phyloP scores from a whole-genome alignment of 2,113 vertebrate species.

The Archilochus colubris region DNA sequence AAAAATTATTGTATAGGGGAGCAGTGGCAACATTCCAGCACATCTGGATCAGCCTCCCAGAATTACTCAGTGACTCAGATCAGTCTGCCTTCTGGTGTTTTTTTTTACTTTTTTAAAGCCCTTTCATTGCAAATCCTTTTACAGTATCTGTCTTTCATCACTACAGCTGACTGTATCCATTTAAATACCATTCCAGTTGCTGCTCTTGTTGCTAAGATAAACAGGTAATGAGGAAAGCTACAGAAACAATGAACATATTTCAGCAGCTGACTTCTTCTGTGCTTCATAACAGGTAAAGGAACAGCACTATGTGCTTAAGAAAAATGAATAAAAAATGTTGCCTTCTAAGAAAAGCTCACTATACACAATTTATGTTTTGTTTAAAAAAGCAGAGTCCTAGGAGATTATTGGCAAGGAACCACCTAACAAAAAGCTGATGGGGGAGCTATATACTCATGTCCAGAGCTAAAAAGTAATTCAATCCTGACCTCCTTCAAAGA shows the following conservation, averaged over 20 bases:
- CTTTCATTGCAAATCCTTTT: constrained; percentile 3
- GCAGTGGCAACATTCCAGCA: background rate
- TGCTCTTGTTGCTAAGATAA: background rate
- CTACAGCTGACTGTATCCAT: background rate
- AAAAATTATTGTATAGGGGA: background rate
- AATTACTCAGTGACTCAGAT: constrained; percentile 21
- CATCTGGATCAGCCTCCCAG: constrained; percentile 19
- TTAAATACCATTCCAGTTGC: background rate
- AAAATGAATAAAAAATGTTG: background rate
- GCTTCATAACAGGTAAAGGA: background rate
- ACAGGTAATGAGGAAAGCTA: background rate
- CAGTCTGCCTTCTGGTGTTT: background rate
- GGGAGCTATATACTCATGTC: constrained; percentile 34
- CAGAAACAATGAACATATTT: background rate
- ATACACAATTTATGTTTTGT: background rate
- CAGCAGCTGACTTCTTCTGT: background rate
- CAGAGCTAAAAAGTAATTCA: background rate
- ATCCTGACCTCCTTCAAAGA: background rate
- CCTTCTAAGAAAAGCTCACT: background rate
- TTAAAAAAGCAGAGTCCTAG: background rate
- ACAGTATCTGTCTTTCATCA: background rate
- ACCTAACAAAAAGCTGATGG: constrained; percentile 22
- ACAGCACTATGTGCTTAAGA: background rate
- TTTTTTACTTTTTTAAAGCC: background rate
- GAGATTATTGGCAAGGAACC: background rate